Evolutionary conservation across 2,113 vertebrate genomes (phyloP), one percentile per base, ranked within the genome.

Genomic region (Pteronura brasiliensis): DNA sequence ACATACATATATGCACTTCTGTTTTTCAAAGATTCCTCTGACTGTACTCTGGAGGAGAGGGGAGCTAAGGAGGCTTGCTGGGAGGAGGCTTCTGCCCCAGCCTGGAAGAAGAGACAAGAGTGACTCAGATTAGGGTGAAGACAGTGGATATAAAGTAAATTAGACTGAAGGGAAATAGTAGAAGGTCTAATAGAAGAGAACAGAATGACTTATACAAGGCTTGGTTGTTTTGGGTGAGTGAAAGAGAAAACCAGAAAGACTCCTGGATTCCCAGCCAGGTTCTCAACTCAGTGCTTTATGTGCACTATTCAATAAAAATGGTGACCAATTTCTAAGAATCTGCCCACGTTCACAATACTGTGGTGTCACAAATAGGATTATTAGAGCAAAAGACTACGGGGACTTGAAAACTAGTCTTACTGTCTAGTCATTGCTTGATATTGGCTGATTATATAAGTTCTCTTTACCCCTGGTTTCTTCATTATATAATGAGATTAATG

Each of bases 401-500:
- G 61, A 61, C 12, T 39, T 55, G 25, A 76, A 55, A 76, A 18
- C 25, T 76, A 12, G 25, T 29, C 42, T 57, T 77, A 27, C 47
- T 61, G 31, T 31, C 92, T 92, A 67, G 31, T 11, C 79, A n/a
- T 77, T 94, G 55, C 36, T 88, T 97, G 52, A 89, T 2, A 3
- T 93, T 36, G 18, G 15, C 1, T 49, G 87, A 72, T 71, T 87
- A 80, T 6, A 7, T 34, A 67, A 79, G 20, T 3, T 95, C 17
- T 63, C 47, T 93, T 69, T 93, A 77, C 47, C 25, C 94, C 44
- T 61, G 21, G 21, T 63, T 87, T 67, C 76, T 88, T 96, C 59
- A 92, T 83, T 95, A 36, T 44, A 85, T 95, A 93, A 88, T 95
- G 67, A 89, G 42, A 96, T 65, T 85, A 69, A 86, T 76, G 29